Evolutionary conservation across 2,113 vertebrate species (phyloP).

Genomic region (Callospermophilus lateralis): DNA sequence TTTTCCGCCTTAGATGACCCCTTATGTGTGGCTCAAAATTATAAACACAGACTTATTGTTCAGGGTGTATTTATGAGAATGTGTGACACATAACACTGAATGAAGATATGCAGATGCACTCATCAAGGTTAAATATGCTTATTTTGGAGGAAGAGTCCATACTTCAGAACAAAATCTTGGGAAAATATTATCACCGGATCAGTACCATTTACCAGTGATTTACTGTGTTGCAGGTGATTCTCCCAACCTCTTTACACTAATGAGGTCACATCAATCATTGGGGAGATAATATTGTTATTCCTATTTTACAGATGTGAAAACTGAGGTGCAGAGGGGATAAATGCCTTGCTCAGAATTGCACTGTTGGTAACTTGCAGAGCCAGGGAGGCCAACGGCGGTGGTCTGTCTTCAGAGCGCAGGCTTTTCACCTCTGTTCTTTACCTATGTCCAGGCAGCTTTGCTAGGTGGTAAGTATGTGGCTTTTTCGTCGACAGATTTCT

Average conservation of each 20-base stretch:
- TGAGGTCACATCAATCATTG: not conserved
- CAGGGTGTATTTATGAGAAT: conserved; percentile 1
- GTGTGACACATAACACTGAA: not conserved
- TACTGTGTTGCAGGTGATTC: not conserved
- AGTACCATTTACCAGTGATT: not conserved
- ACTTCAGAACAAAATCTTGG: not conserved
- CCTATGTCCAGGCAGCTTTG: not conserved
- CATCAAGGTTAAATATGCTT: not conserved
- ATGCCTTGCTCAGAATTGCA: not conserved
- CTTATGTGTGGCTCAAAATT: not conserved
- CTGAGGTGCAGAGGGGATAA: not conserved
- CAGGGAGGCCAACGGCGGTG: not conserved
- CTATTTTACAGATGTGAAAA: conserved; percentile 33
- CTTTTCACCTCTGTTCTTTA: not conserved
- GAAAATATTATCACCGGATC: not conserved
- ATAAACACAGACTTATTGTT: conserved; percentile 12
- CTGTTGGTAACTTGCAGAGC: not conserved
- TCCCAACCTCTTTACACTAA: not conserved
- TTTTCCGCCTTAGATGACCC: not conserved
- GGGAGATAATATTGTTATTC: not conserved
- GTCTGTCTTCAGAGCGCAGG: not conserved
- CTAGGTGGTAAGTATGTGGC: not conserved
- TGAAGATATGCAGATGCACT: not conserved
- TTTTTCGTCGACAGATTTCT: not conserved
- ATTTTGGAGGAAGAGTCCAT: not conserved